These are phyloP conservation scores for Plotosus lineatus DNA, from an alignment of 2,113 vertebrate species.

Conservation along the genomic window DNA sequence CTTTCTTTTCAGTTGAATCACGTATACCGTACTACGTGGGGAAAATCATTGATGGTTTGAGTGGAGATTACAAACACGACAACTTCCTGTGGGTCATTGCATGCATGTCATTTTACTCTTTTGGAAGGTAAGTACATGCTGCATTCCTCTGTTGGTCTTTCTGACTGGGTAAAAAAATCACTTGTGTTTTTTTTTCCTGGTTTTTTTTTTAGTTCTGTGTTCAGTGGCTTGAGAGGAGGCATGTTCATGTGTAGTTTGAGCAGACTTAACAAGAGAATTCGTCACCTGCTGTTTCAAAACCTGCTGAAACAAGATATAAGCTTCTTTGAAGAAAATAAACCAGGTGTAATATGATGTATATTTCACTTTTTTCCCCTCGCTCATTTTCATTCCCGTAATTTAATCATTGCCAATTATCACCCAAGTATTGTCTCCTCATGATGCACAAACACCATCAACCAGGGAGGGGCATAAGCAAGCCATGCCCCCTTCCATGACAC, in stretches of 20 bases:
- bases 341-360: too few relatives aligned
- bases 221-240: slow-evolving; percentile 67
- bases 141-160: neutral
- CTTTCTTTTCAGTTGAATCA: slow-evolving; percentile 64
- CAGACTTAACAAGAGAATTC: slow-evolving; percentile 71
- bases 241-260: slow-evolving; percentile 66
- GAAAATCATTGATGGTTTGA: slow-evolving; percentile 76
- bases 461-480: too few relatives aligned
- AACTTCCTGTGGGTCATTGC: slow-evolving; percentile 65
- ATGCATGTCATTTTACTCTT: slow-evolving; percentile 69
- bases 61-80: slow-evolving; percentile 52
- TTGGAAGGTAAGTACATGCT: slow-evolving; percentile 74
- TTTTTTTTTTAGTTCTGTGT: slow-evolving; percentile 65
- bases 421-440: too few relatives aligned
- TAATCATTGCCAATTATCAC: too few relatives aligned
- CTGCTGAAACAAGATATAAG: slow-evolving; percentile 71
- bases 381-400: too few relatives aligned
- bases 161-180: neutral
- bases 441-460: too few relatives aligned
- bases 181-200: neutral
- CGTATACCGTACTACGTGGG: slow-evolving; percentile 75
- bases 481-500: too few relatives aligned
- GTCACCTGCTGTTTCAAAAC: slow-evolving; percentile 66
- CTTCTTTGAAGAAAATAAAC: slow-evolving; percentile 72
- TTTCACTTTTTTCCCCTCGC: too few relatives aligned